Evolutionary conservation across 1,140 invertebrate species (phyloP).

Genomic region (Mizuhopecten yessoensis): DNA sequence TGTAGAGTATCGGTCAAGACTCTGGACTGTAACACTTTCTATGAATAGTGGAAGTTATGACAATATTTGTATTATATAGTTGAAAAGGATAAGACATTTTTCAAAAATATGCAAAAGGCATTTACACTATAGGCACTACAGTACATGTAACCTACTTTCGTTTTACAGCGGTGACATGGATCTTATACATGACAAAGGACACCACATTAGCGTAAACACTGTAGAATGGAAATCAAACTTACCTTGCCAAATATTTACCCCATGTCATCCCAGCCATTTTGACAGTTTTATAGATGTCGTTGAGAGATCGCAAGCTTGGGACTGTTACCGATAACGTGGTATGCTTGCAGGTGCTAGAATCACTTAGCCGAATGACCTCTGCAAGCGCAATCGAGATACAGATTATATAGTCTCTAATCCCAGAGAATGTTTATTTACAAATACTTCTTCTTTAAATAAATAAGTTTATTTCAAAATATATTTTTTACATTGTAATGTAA

Average conservation of each 20-base stretch:
- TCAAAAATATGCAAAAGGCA: too few relatives aligned
- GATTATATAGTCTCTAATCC: conserved; percentile 9
- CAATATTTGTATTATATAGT: too few relatives aligned
- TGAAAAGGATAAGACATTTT: too few relatives aligned
- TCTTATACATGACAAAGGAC: not conserved
- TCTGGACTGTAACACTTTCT: too few relatives aligned
- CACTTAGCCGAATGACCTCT: not conserved
- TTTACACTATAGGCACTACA: too few relatives aligned
- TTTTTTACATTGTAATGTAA: too few relatives aligned
- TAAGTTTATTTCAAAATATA: too few relatives aligned
- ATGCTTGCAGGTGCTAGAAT: not conserved
- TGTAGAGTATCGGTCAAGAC: too few relatives aligned
- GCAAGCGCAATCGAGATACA: not conserved
- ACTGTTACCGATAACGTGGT: too few relatives aligned
- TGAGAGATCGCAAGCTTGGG: too few relatives aligned
- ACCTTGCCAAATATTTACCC: conserved; percentile 59
- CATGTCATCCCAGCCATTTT: conserved; percentile 57
- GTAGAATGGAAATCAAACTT: not conserved
- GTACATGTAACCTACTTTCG: not conserved
- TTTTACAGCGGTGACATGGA: not conserved
- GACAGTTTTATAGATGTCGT: not conserved
- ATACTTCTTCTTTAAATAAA: too few relatives aligned
- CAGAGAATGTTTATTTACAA: not conserved
- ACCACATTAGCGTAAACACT: not conserved
- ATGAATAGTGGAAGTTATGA: too few relatives aligned